Evolutionary conservation across 2,797 vertebrate genomes (phyloP).

Genomic region (Aldrovandia affinis): DNA sequence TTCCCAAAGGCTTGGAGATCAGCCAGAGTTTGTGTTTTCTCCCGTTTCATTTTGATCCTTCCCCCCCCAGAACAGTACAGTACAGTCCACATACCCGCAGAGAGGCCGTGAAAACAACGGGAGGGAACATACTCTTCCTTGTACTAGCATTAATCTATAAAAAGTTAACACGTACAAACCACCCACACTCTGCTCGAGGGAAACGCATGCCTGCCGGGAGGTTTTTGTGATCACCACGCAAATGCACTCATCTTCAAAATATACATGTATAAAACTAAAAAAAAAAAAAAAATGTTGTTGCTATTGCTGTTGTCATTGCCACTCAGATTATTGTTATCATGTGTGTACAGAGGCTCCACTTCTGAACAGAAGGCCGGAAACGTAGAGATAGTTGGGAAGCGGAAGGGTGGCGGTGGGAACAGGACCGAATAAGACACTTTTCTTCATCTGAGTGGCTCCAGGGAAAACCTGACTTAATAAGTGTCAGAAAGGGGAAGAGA

Average conservation of each 20-base stretch:
- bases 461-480: neutral
- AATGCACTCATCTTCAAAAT: neutral
- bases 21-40: slow-evolving; percentile 27
- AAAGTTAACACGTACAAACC: slow-evolving; percentile 9
- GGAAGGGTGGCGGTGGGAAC: neutral
- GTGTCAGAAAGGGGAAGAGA: neutral
- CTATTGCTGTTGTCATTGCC: slow-evolving; percentile 21
- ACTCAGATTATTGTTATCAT: too few relatives aligned
- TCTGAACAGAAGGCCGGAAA: slow-evolving; percentile 24
- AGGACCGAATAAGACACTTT: neutral
- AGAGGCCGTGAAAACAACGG: slow-evolving; percentile 8
- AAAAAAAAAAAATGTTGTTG: neutral
- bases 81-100: neutral
- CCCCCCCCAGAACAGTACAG: neutral
- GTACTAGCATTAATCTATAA: slow-evolving; percentile 8
- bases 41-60: neutral
- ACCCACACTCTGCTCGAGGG: neutral
- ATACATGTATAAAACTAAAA: slow-evolving; percentile 21
- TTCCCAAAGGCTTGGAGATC: slow-evolving; percentile 25
- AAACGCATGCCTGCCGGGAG: neutral
- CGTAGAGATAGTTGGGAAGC: neutral
- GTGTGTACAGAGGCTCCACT: too few relatives aligned
- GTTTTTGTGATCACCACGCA: neutral
- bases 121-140: slow-evolving; percentile 1
- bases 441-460: neutral